Base-by-base conservation (phyloP, 1,140 invertebrate species). In the Drosophila serrata region DNA sequence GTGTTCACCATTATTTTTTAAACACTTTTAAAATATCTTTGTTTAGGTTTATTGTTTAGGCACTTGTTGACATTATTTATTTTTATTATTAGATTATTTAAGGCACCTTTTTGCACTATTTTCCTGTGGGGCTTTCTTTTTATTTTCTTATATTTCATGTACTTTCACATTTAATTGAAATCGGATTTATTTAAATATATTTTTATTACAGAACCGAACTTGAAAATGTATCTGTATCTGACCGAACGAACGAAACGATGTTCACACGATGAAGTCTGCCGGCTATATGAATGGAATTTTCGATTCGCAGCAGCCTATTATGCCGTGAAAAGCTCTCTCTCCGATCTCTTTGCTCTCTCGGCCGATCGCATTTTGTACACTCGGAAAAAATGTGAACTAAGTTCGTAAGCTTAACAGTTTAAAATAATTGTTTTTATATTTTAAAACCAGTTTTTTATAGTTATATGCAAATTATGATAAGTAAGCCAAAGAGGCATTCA, bases 291-390 rank as follows among this genome's bases (percentile, higher is more conserved):
- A 39, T 27, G 60, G 12, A 61, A 40, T 62, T 27, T 19, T 17
- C 12, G 22, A 27, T 24, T 24, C 24, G 60, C 62, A 65, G 62
- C 62, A 60, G 62, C 56, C 55, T 65, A 22, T 64, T 39, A 31
- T 29, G 19, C 27, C 51, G 29, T 13, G 22, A 27, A 45, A 59
- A 59, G 56, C 56, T 59, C 55, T 19, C 55, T 57, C 42, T 40
- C 31, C 24, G 22, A 40, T 31, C 58, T 49, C 39, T 24, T 27
- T 51, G 31, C 48, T 60, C 48, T 65, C 39, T 48, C 7, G 7
- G 13, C 0, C 35, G 55, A 57, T 57, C 55, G 55, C 35, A 40
- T 40, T 56, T 56, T 11, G 7, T 53, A 22, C 51, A 22, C 31
- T 22, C 4, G 9, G 1, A 35, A 35, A 35, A 53, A 53, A 22